These are phyloP conservation scores for Drosophila repleta DNA, from an alignment of 1,140 invertebrate species.

Conservation along the genomic window DNA sequence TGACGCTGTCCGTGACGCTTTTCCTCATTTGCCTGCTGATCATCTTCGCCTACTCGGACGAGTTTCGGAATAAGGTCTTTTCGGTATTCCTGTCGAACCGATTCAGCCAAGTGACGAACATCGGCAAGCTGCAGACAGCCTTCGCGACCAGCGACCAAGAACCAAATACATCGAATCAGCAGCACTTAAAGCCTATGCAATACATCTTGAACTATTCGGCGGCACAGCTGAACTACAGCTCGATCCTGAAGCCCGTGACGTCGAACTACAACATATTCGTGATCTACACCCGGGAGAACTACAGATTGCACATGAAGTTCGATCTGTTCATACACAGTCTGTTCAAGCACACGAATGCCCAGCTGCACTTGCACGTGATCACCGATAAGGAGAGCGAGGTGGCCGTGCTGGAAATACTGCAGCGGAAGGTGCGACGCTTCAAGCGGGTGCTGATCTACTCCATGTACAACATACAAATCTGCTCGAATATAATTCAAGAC, in stretches of 20 bases:
- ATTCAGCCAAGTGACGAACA: slow-evolving; percentile 43
- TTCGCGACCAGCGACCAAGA: slow-evolving; percentile 37
- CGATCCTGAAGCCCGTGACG: slow-evolving; percentile 29
- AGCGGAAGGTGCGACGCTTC: slow-evolving; percentile 83
- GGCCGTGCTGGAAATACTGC: slow-evolving; percentile 86
- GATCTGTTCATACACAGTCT: slow-evolving; percentile 86
- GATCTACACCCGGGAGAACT: slow-evolving; percentile 84
- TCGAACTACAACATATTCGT: slow-evolving; percentile 81
- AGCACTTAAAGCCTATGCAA: slow-evolving; percentile 56
- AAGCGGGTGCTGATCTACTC: slow-evolving; percentile 84
- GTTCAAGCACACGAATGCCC: slow-evolving; percentile 84
- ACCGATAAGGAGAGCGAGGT: slow-evolving; percentile 87
- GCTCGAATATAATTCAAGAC: slow-evolving; percentile 86
- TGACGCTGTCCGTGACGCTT: slow-evolving; percentile 61
- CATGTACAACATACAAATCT: slow-evolving; percentile 87
- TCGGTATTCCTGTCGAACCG: slow-evolving; percentile 64
- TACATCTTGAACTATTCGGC: slow-evolving; percentile 67
- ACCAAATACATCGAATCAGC: slow-evolving; percentile 27
- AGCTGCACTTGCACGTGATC: slow-evolving; percentile 88
- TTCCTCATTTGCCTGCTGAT: slow-evolving; percentile 68
- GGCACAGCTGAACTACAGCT: slow-evolving; percentile 45
- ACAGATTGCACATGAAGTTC: slow-evolving; percentile 87
- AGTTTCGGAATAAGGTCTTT: slow-evolving; percentile 69
- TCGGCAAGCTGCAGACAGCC: slow-evolving; percentile 45
- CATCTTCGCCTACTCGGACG: slow-evolving; percentile 69